Evolutionary conservation across 2,888 invertebrate genomes (phyloP).

Genomic region (Apotomis betuletana): DNA sequence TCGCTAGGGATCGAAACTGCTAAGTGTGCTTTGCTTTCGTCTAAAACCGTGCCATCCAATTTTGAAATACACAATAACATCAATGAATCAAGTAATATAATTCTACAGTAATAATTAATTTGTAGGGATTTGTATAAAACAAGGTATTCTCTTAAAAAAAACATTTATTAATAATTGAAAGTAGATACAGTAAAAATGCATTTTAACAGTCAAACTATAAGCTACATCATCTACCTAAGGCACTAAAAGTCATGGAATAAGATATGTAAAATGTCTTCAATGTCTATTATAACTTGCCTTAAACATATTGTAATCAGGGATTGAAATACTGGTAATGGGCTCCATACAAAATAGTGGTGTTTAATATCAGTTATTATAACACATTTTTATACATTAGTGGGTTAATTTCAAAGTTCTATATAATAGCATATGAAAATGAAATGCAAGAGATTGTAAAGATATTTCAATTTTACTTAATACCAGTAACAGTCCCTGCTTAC

Average conservation of each 20-base stretch:
- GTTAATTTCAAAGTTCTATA: too few relatives aligned
- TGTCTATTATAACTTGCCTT: too few relatives aligned
- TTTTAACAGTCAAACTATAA: constrained; percentile 14
- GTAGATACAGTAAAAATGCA: constrained; percentile 12
- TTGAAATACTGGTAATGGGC: too few relatives aligned
- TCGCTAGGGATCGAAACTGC: constrained; percentile 86
- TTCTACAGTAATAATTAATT: constrained; percentile 5
- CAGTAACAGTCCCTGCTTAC: too few relatives aligned
- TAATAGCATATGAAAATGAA: too few relatives aligned
- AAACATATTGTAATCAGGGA: too few relatives aligned
- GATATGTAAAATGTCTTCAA: background rate
- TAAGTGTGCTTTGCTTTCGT: constrained; percentile 81
- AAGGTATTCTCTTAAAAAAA: constrained; percentile 4
- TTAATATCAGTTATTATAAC: too few relatives aligned
- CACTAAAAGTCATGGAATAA: constrained; percentile 9
- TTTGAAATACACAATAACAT: constrained; percentile 47
- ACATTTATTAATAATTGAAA: constrained; percentile 22
- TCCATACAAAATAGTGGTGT: too few relatives aligned
- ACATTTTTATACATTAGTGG: too few relatives aligned
- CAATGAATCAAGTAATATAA: constrained; percentile 32
- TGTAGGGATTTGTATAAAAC: background rate
- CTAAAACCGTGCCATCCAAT: constrained; percentile 83
- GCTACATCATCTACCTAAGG: background rate
- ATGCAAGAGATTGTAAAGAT: too few relatives aligned
- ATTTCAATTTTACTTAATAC: too few relatives aligned